A percentile compares a stretch with the other conserved stretches of the same genome.
Conservation (phyloP, 1,140 invertebrate genomes). For the Lepidotrigona ventralis region DNA sequence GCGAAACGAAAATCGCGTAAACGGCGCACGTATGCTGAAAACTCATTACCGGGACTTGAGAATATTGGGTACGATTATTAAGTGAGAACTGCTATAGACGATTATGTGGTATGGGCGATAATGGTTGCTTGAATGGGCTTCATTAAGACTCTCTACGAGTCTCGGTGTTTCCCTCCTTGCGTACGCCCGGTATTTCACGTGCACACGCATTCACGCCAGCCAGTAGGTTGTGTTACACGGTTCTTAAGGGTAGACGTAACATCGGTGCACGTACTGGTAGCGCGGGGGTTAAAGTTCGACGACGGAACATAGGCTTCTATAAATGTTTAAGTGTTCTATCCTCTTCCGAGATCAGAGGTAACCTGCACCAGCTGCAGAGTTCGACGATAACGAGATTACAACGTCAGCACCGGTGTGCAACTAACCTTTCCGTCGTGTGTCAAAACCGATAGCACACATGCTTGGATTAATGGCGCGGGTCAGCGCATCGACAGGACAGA, state of each 20-base stretch:
- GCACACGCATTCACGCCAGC: constrained; percentile 1
- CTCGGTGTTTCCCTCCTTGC: constrained; percentile 35
- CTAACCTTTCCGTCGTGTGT: constrained; percentile 51
- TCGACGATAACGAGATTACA: constrained; percentile 63
- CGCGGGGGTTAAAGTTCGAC: neutral
- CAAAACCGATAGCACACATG: constrained; percentile 44
- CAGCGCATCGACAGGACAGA: constrained; percentile 25
- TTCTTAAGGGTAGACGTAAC: constrained; percentile 2
- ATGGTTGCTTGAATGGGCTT: constrained; percentile 78
- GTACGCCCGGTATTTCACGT: neutral
- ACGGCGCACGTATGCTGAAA: constrained; percentile 64
- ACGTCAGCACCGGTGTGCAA: constrained; percentile 51
- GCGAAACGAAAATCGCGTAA: constrained; percentile 54
- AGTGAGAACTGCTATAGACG: constrained; percentile 76
- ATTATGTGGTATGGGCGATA: constrained; percentile 76
- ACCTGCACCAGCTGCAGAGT: constrained; percentile 53
- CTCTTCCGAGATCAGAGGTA: constrained; percentile 51
- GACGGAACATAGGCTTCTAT: constrained; percentile 51
- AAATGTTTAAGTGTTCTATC: constrained; percentile 64
- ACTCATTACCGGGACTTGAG: constrained; percentile 72
- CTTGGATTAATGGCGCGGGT: constrained; percentile 47
- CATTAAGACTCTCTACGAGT: constrained; percentile 75
- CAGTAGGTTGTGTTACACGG: constrained; percentile 1
- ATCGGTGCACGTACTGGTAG: neutral
- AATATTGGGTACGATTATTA: constrained; percentile 77